These are phyloP conservation scores for Drosophila meridiana DNA, from an alignment of 2,888 invertebrate species.

Conservation along the genomic window DNA sequence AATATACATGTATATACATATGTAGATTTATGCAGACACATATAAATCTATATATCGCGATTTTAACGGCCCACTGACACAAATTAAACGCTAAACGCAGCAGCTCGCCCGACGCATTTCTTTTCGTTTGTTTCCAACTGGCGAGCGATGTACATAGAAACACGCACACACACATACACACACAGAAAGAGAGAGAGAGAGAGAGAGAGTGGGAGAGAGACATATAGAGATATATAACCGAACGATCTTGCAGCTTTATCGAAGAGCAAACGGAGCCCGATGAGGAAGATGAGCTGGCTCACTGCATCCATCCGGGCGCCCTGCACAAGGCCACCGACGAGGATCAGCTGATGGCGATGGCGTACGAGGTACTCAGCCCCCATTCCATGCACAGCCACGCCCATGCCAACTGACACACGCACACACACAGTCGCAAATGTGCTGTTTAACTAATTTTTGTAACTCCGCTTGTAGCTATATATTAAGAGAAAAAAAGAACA, in stretches of 20 bases:
- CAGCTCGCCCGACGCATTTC: slow-evolving; percentile 37
- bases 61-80: slow-evolving; percentile 70
- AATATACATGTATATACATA: slow-evolving; percentile 14
- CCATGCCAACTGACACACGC: slow-evolving; percentile 26
- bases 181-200: slow-evolving; percentile 33
- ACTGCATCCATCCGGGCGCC: slow-evolving; percentile 89
- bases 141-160: slow-evolving; percentile 26
- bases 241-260: slow-evolving; percentile 87
- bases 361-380: slow-evolving; percentile 86
- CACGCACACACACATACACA: slow-evolving; percentile 23
- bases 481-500: neutral
- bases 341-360: slow-evolving; percentile 88
- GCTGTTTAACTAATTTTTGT: slow-evolving; percentile 46
- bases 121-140: slow-evolving; percentile 64
- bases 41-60: slow-evolving; percentile 17
- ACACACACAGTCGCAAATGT: slow-evolving; percentile 30
- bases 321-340: slow-evolving; percentile 87
- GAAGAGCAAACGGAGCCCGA: slow-evolving; percentile 89
- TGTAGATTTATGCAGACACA: neutral
- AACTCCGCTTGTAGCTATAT: slow-evolving; percentile 23
- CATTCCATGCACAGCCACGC: slow-evolving; percentile 30
- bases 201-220: slow-evolving; percentile 44
- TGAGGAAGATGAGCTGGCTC: slow-evolving; percentile 87
- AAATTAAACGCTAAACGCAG: slow-evolving; percentile 45
- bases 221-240: slow-evolving; percentile 30